phyloP scores from a whole-genome alignment of 1,140 invertebrate genomes.

The Pseudobourletiella spinata region DNA sequence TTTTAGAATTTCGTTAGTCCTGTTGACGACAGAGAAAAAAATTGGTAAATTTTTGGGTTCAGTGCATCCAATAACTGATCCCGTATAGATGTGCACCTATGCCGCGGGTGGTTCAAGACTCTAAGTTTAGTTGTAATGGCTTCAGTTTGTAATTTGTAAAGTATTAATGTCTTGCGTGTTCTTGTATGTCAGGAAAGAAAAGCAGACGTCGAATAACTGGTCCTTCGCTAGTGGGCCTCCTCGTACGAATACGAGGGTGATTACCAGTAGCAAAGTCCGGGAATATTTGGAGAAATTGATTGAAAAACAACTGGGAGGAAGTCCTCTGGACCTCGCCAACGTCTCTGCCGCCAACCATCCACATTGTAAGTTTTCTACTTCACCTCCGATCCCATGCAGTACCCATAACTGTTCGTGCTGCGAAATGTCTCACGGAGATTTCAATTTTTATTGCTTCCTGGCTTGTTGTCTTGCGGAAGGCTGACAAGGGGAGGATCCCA shows the following conservation, averaged over 20 bases:
- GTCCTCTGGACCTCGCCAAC: neutral
- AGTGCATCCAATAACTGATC: neutral
- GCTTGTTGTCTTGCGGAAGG: neutral
- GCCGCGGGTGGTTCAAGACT: neutral
- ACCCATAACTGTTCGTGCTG: neutral
- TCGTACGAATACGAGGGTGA: neutral
- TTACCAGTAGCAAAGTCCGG: neutral
- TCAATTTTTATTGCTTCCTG: neutral
- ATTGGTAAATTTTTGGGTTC: neutral
- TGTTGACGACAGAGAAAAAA: neutral
- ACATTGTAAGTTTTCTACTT: neutral
- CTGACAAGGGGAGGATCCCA: too few relatives aligned
- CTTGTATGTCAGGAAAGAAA: neutral
- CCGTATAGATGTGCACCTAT: neutral
- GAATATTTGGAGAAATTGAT: neutral
- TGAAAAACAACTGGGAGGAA: neutral
- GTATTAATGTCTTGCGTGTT: too few relatives aligned
- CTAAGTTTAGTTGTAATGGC: neutral
- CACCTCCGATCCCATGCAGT: neutral
- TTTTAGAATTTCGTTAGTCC: neutral
- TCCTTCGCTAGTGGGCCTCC: neutral
- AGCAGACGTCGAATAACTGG: neutral
- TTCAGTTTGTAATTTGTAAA: too few relatives aligned
- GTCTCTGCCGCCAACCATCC: neutral
- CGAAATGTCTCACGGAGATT: neutral